A percentile compares a stretch with the other conserved stretches of the same genome.
Conservation (phyloP, 2,113 vertebrate genomes). For the Callopanchax toddi region DNA sequence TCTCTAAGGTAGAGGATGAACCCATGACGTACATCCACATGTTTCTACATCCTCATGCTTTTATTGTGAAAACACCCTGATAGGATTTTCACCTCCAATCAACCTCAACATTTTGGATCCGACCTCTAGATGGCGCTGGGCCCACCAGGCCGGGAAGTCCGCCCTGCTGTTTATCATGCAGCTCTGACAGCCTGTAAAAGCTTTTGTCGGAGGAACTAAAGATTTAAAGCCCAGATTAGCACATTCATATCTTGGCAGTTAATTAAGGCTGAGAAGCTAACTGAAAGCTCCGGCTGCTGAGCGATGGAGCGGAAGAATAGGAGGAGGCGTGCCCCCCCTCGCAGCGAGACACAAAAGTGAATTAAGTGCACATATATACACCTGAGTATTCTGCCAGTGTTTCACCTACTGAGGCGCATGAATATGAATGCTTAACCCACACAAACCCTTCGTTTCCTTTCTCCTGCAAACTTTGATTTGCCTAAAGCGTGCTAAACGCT, state of each 20-base stretch:
- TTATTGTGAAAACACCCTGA: not conserved
- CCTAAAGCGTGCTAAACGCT: not conserved
- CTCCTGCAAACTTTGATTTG: conserved; percentile 7
- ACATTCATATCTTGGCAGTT: conserved; percentile 73
- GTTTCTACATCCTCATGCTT: conserved; percentile 20
- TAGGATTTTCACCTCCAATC: not conserved
- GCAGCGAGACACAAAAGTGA: conserved; percentile 44
- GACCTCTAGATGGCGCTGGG: conserved; percentile 67
- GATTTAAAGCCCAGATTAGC: conserved; percentile 70
- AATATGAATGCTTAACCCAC: conserved; percentile 40
- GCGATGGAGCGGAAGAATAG: conserved; percentile 53
- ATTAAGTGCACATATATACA: conserved; percentile 43
- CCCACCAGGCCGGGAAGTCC: conserved; percentile 27
- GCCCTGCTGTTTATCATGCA: conserved; percentile 60
- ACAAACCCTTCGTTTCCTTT: conserved; percentile 1
- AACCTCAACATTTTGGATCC: conserved; percentile 16
- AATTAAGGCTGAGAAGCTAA: conserved; percentile 69
- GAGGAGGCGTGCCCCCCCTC: conserved; percentile 32
- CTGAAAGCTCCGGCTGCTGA: conserved; percentile 59
- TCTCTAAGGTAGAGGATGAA: conserved; percentile 5
- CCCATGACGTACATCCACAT: conserved; percentile 8
- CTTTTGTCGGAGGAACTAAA: conserved; percentile 66
- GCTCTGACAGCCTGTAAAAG: conserved; percentile 64
- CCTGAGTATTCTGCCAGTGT: conserved; percentile 38
- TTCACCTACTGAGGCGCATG: conserved; percentile 32